A percentile compares a stretch with the other conserved stretches of the same genome.
phyloP scores from a whole-genome alignment of 2,797 vertebrate genomes.

The Pipistrellus nathusii region DNA sequence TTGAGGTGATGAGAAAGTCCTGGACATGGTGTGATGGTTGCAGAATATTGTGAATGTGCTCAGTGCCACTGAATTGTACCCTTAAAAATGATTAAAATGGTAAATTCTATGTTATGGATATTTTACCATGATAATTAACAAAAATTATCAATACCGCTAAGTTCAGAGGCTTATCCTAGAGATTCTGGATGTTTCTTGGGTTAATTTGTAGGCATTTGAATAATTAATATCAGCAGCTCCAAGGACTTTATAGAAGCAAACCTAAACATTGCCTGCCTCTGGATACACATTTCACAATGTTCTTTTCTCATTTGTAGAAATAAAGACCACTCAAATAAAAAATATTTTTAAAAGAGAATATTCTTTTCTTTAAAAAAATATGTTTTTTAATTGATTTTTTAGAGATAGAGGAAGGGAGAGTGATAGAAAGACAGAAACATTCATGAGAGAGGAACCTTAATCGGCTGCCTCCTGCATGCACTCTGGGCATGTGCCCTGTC shows the following conservation, averaged over 20 bases:
- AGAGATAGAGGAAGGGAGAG: neutral
- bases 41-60: neutral
- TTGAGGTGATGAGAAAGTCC: neutral
- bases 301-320: conserved; percentile 41
- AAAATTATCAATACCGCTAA: neutral
- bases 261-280: neutral
- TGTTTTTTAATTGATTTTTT: neutral
- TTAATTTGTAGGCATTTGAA: neutral
- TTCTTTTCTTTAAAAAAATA: too few species aligned
- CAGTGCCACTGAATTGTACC: neutral
- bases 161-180: neutral
- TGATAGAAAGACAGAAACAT: neutral
- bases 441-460: neutral
- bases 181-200: neutral
- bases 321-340: neutral
- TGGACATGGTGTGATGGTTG: neutral
- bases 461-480: neutral
- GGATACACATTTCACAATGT: neutral
- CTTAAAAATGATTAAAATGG: neutral
- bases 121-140: neutral
- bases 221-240: neutral
- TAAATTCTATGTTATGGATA: neutral
- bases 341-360: neutral
- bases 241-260: neutral
- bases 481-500: neutral